Evolutionary conservation across 2,113 vertebrate genomes (phyloP), one percentile per base, ranked within the genome.

Genomic region (Leptosomus discolor): DNA sequence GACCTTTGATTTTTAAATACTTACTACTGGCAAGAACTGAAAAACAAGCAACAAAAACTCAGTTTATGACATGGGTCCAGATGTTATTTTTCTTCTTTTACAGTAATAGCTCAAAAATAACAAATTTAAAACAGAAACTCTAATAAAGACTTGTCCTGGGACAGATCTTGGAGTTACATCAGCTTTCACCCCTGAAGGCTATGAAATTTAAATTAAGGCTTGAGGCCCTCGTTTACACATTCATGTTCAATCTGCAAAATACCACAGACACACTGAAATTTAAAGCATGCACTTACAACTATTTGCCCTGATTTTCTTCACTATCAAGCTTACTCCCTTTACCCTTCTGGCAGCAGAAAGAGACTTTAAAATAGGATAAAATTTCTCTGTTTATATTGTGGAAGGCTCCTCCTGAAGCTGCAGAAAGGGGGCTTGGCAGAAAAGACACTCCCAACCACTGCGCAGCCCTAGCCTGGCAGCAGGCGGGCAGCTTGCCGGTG

Each of bases 1-100:
- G 80, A 85, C 79, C 76, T 92, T 82, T 89, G 92, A 71, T 95
- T 94, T 94, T 94, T 94, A 94, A 92, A 48, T 75, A 70, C 90
- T 70, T 79, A 84, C 69, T 75, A 82, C 68, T 91, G 92, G 64
- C 86, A 87, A 67, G 68, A 91, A 78, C 0, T 15, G 4, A 80
- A 80, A 88, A 94, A 82, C 60, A 81, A 87, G 71, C 83, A 87
- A 91, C 88, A 91, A 48, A 74, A 91, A 65, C 29, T 37, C 34
- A 81, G 8, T 56, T 53, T 65, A 60, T 75, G 74, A 78, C 41
- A 45, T 3, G 24, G 7, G 20, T 29, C 69, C 92, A 92, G 80
- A 94, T 82, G 77, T 75, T 91, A 48, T 67, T 86, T 84, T 71
- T 78, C 85, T 78, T 89, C 60, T 75, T 70, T 45, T 67, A 45